Base-by-base conservation (phyloP, 2,888 invertebrate species). In the Unio delphinus region DNA sequence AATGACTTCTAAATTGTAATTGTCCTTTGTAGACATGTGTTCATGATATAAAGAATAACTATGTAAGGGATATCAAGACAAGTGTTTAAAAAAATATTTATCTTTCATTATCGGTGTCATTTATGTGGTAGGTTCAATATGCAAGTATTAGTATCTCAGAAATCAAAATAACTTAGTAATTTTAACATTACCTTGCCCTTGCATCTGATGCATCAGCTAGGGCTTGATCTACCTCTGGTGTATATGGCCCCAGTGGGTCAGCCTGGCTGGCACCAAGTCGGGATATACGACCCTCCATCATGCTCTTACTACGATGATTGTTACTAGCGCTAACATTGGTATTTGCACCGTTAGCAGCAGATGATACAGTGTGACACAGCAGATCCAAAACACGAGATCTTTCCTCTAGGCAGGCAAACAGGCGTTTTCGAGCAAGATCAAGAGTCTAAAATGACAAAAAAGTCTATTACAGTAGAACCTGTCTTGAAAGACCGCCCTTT, bases 351-450 rank as follows among this genome's bases (percentile, higher is more conserved):
- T 75, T 77, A 20, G 71, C 60, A 45, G 81, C 80, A 18, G 86
- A 83, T 8, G 87, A 85, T 54, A 86, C 74, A 59, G 88, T 81
- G 63, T 87, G 86, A 77, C 88, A 89, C 59, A 89, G 78, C 15
- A 90, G 83, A 76, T 90, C 89, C 61, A 89, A 80, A 20, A 89
- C 89, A 58, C 88, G 83, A 7, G 85, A 81, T 23, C 90, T 74
- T 74, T 90, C 90, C 65, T 88, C 87, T 20, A 87, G 78, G 18
- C 83, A 82, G 66, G 85, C 84, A 64, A 85, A 83, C 30, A 90
- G 77, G 28, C 87, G 80, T 68, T 82, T 80, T 20, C 90, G 79
- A n/a, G 87, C 86, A 28, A 75, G 76, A 76, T 88, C 89, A 63
- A 90, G 78, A 45, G 74, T 70, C 87, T 88, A 75, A 72, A 67